A percentile compares a stretch with the other conserved stretches of the same genome.
phyloP scores from a whole-genome alignment of 2,113 vertebrate species.

The Ophthalmolycus amberensis region DNA sequence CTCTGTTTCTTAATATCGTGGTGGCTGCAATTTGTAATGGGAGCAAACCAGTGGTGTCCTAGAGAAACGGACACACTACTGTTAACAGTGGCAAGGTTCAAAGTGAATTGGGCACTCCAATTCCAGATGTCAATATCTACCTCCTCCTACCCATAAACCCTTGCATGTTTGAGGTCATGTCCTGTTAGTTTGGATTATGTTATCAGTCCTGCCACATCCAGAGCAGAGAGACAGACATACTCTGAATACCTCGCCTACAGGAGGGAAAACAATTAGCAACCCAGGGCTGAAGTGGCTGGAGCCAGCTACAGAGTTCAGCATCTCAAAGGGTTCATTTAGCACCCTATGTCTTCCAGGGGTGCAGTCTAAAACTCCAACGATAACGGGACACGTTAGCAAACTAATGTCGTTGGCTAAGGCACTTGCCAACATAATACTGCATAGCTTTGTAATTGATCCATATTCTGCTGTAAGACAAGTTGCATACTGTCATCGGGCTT shows the following conservation, averaged over 20 bases:
- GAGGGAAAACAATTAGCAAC: neutral
- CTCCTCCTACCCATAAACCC: constrained; percentile 11
- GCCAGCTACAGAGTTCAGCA: neutral
- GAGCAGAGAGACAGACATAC: neutral
- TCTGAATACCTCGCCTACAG: neutral
- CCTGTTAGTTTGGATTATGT: neutral
- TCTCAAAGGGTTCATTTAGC: neutral
- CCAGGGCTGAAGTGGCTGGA: neutral
- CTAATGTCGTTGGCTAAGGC: neutral
- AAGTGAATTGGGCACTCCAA: neutral
- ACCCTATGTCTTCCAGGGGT: neutral
- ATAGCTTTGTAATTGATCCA: neutral
- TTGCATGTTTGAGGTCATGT: neutral
- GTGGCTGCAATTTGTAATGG: neutral
- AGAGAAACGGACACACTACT: neutral
- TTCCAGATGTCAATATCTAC: constrained; percentile 24
- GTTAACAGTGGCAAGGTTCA: neutral
- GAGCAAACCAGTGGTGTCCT: neutral
- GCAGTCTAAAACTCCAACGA: neutral
- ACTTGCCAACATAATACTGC: neutral
- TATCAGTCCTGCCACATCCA: neutral
- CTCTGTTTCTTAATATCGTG: neutral
- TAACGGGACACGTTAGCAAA: neutral
- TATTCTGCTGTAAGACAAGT: no score
- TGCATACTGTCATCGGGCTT: no score